These are phyloP conservation scores for Lymantria monacha DNA, from an alignment of 2,888 invertebrate genomes.

Conservation along the genomic window DNA sequence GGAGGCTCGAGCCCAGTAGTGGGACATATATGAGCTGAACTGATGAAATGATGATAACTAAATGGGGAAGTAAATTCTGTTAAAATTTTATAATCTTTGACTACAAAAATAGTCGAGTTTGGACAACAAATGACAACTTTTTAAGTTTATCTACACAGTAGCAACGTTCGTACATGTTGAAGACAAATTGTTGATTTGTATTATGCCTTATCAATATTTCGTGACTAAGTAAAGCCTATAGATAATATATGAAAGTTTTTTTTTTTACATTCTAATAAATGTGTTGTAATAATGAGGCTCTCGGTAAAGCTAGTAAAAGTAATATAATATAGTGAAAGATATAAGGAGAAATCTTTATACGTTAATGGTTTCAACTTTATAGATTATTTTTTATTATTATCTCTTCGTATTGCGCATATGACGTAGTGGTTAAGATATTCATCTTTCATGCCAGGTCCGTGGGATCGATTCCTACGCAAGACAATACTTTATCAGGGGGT, in stretches of 20 bases:
- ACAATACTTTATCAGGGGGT: too few relatives aligned
- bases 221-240: conserved; percentile 11
- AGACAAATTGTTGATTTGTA: conserved; percentile 32
- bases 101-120: background rate
- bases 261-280: conserved; percentile 6
- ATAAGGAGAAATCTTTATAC: too few relatives aligned
- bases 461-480: too few relatives aligned
- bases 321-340: background rate
- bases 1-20: too few relatives aligned
- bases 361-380: too few relatives aligned
- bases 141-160: conserved; percentile 63
- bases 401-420: too few relatives aligned
- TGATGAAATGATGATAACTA: too few relatives aligned
- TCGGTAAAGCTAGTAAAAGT: background rate
- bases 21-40: too few relatives aligned
- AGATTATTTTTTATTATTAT: too few relatives aligned
- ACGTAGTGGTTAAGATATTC: too few relatives aligned
- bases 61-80: background rate
- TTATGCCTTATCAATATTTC: conserved; percentile 15
- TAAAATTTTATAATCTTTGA: background rate
- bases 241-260: conserved; percentile 2
- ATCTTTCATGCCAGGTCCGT: too few relatives aligned
- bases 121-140: conserved; percentile 39
- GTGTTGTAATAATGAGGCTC: background rate
- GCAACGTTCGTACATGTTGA: conserved; percentile 39